Conservation (phyloP, 2,113 vertebrate genomes). For the Nothocercus nigrocapillus region DNA sequence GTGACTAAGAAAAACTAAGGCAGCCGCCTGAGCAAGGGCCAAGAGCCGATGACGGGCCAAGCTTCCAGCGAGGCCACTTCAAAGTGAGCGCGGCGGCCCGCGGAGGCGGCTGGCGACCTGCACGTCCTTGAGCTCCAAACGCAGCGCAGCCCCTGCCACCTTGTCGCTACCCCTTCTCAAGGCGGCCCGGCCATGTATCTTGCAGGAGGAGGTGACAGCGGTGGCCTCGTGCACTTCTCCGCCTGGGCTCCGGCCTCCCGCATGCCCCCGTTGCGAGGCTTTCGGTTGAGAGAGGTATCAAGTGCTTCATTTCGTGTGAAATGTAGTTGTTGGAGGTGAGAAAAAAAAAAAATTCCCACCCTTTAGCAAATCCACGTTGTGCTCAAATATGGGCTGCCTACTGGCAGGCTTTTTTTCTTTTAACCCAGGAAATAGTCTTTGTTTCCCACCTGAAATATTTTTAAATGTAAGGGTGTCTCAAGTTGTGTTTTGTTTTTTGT, state of each 20-base stretch:
- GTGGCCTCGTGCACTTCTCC: background rate
- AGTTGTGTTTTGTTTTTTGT: too few relatives aligned
- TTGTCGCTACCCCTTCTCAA: background rate
- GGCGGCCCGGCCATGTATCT: background rate
- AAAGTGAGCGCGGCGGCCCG: background rate
- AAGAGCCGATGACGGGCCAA: background rate
- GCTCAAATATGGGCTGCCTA: background rate
- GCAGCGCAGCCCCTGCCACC: background rate
- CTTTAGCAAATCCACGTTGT: background rate
- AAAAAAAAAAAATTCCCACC: accelerated
- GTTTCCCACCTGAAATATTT: background rate
- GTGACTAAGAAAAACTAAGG: background rate
- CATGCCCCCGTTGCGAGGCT: background rate
- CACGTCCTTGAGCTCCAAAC: background rate
- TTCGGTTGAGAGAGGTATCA: background rate
- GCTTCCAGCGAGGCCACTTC: background rate
- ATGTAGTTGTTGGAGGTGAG: background rate
- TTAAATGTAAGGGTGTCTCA: background rate
- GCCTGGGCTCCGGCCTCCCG: background rate
- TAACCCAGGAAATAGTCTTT: background rate
- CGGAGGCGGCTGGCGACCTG: background rate
- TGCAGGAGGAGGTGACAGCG: background rate
- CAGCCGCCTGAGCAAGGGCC: background rate
- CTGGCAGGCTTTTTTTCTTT: background rate
- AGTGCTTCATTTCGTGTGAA: background rate